phyloP scores from a whole-genome alignment of 2,888 invertebrate species.

The Halocaridina rubra region DNA sequence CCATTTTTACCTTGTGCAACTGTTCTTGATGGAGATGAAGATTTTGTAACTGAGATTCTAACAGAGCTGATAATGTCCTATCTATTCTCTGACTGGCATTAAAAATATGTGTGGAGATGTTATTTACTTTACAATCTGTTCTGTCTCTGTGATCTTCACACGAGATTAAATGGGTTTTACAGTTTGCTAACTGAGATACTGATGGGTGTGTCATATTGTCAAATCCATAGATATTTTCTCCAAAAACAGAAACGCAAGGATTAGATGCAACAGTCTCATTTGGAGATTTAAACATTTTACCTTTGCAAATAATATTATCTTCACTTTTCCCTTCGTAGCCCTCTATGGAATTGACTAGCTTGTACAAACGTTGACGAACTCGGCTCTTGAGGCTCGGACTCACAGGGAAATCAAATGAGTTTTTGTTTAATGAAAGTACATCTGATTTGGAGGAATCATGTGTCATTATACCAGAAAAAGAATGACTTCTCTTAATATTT shows the following conservation, averaged over 20 bases:
- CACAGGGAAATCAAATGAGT: conserved; percentile 42
- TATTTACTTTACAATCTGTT: neutral
- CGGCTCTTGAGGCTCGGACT: conserved; percentile 43
- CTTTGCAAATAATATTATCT: neutral
- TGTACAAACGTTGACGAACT: conserved; percentile 43
- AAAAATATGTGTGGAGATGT: neutral
- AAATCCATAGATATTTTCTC: neutral
- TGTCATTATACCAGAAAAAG: conserved; percentile 2
- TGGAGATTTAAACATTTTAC: neutral
- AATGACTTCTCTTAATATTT: neutral
- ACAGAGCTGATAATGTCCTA: neutral
- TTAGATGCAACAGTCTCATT: neutral
- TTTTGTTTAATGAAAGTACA: conserved; percentile 3
- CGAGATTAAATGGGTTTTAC: neutral
- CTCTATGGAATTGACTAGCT: conserved; percentile 40
- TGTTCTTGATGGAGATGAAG: conserved; percentile 40
- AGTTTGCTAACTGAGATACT: neutral
- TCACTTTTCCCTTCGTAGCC: conserved; percentile 13
- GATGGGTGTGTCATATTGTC: neutral
- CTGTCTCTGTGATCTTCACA: neutral
- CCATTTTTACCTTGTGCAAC: conserved; percentile 3
- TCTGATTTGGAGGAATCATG: neutral
- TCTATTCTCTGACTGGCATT: conserved; percentile 11
- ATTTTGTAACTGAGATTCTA: conserved; percentile 3
- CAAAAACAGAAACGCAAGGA: no score